phyloP scores from a whole-genome alignment of 1,140 invertebrate species.

The Bombus difficillimus region DNA sequence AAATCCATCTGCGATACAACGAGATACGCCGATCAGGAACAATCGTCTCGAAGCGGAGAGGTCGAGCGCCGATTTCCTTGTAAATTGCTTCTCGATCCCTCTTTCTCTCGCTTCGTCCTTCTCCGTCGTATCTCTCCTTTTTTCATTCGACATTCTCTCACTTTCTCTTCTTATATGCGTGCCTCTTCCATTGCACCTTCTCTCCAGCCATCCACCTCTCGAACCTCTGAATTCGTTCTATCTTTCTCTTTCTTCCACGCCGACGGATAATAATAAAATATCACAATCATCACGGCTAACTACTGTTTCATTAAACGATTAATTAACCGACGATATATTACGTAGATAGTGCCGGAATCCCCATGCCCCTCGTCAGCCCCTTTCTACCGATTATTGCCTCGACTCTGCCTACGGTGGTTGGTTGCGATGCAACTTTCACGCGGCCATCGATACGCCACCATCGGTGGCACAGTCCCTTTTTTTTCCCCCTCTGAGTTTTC shows the following conservation, averaged over 20 bases:
- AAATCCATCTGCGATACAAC: conserved; percentile 59
- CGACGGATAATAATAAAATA: conserved; percentile 78
- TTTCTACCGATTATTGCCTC: conserved; percentile 50
- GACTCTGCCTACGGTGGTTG: conserved; percentile 42
- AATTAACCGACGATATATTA: conserved; percentile 79
- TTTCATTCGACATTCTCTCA: conserved; percentile 8
- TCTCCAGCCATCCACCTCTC: conserved; percentile 18
- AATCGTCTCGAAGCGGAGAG: conserved; percentile 54
- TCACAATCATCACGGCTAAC: conserved; percentile 80
- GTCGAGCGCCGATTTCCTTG: conserved; percentile 67
- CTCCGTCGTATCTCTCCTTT: conserved; percentile 16
- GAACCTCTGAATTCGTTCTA: neutral
- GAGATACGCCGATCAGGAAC: conserved; percentile 60
- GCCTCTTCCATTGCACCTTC: conserved; percentile 21
- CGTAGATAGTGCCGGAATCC: conserved; percentile 71
- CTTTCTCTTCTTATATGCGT: neutral
- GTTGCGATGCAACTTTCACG: conserved; percentile 54
- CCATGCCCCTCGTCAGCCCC: conserved; percentile 15
- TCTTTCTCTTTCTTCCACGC: conserved; percentile 4
- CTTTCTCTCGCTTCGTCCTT: conserved; percentile 18
- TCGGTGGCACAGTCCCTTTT: conserved; percentile 18
- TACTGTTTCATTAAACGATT: conserved; percentile 81
- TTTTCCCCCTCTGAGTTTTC: neutral
- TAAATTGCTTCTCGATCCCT: conserved; percentile 71
- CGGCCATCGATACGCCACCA: conserved; percentile 23